phyloP scores from a whole-genome alignment of 1,140 invertebrate genomes.

The Drosophila setifemur region DNA sequence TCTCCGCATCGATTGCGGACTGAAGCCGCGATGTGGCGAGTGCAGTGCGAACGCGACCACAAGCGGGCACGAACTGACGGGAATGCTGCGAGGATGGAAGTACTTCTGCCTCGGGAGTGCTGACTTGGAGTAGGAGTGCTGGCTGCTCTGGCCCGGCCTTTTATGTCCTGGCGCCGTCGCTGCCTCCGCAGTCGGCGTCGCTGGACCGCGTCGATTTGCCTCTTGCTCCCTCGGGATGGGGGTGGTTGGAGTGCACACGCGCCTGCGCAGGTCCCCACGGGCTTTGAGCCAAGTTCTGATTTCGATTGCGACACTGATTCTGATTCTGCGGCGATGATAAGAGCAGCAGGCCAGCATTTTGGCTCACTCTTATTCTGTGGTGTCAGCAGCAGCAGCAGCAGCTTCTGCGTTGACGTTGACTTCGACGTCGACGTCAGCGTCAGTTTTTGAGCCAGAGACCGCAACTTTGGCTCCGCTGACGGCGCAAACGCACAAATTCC shows the following conservation, averaged over 20 bases:
- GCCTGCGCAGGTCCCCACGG: slow-evolving; percentile 48
- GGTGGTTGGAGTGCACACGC: slow-evolving; percentile 19
- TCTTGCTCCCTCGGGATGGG: background rate
- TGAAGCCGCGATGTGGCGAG: slow-evolving; percentile 43
- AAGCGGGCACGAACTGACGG: slow-evolving; percentile 65
- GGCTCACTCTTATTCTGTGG: slow-evolving; percentile 49
- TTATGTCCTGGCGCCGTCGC: slow-evolving; percentile 61
- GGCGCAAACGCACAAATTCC: slow-evolving; percentile 57
- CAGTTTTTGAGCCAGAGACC: background rate
- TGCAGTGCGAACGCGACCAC: slow-evolving; percentile 61
- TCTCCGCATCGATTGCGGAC: slow-evolving; percentile 65
- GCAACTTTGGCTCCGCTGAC: slow-evolving; percentile 5
- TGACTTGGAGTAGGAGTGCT: slow-evolving; percentile 75
- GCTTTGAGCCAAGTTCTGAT: slow-evolving; percentile 3
- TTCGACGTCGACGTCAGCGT: slow-evolving; percentile 1
- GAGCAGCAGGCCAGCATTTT: slow-evolving; percentile 29
- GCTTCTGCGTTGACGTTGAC: slow-evolving; percentile 3
- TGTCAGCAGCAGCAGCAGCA: slow-evolving; percentile 19
- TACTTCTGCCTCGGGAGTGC: slow-evolving; percentile 62
- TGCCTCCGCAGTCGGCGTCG: slow-evolving; percentile 25
- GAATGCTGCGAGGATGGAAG: too few relatives aligned
- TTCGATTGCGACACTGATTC: slow-evolving; percentile 8
- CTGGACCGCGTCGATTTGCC: slow-evolving; percentile 58
- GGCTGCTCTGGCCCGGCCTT: slow-evolving; percentile 59
- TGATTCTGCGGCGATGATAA: slow-evolving; percentile 29